Evolutionary conservation across 92 coral and sea anemone species (phyloP).

Genomic region (Anthopleura xanthogrammica): DNA sequence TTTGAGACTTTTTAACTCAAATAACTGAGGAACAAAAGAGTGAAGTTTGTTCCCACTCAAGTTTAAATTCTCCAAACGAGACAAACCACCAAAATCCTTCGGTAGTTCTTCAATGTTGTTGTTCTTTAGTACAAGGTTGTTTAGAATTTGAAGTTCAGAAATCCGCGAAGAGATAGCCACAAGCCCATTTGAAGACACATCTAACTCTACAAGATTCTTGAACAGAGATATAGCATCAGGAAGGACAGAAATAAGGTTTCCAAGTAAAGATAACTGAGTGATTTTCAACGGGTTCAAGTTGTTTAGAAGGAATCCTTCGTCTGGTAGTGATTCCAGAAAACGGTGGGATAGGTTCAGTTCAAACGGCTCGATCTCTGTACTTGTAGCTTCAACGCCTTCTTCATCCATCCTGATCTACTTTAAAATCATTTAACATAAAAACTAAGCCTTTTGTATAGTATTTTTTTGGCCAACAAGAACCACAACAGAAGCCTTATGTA

Average conservation of each 20-base stretch:
- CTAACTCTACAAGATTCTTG: conserved; percentile 71
- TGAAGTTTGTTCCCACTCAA: conserved; percentile 82
- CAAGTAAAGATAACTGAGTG: conserved; percentile 68
- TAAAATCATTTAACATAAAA: neutral
- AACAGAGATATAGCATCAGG: conserved; percentile 78
- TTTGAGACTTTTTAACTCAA: conserved; percentile 60
- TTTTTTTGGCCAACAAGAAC: neutral
- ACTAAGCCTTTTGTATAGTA: neutral
- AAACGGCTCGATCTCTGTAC: conserved; percentile 22
- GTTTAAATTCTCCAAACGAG: conserved; percentile 70
- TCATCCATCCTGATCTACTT: conserved; percentile 34
- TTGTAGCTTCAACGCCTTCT: neutral
- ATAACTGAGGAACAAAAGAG: conserved; percentile 65
- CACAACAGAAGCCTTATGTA: neutral
- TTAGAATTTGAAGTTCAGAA: conserved; percentile 69
- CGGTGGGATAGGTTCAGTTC: conserved; percentile 73
- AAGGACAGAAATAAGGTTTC: conserved; percentile 76
- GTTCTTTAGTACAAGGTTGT: conserved; percentile 64
- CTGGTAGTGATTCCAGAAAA: conserved; percentile 68
- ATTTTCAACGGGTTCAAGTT: conserved; percentile 58
- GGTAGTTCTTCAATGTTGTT: conserved; percentile 86
- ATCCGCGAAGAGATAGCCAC: conserved; percentile 68
- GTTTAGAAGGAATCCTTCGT: conserved; percentile 62
- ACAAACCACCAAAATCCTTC: conserved; percentile 63
- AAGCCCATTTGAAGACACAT: conserved; percentile 81